Percentiles rank a stretch among this genome's conserved stretches.
Conservation (phyloP, 1,140 invertebrate species). For the Leptoteleia sp. region DNA sequence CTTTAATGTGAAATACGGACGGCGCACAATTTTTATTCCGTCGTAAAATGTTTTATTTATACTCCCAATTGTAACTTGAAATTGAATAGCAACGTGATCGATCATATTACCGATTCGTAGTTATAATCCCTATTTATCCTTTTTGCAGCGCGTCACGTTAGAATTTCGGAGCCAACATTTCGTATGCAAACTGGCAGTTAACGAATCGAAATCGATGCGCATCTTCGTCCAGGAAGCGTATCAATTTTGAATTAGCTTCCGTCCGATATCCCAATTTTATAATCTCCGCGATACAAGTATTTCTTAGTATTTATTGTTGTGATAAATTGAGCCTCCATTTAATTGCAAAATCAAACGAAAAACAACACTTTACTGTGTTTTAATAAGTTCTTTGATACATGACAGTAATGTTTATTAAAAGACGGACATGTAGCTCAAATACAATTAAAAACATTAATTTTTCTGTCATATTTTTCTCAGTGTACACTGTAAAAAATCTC, state of each 20-base stretch:
- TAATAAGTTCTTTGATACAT: too few relatives aligned
- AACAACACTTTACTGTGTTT: too few relatives aligned
- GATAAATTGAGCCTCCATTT: too few relatives aligned
- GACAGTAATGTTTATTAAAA: too few relatives aligned
- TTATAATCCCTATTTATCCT: conserved; percentile 4
- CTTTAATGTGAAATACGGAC: too few relatives aligned
- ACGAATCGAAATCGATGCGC: conserved; percentile 1
- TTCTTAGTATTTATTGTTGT: too few relatives aligned
- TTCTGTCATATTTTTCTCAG: too few relatives aligned
- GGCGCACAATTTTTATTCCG: conserved; percentile 5
- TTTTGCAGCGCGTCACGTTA: neutral
- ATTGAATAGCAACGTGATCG: conserved; percentile 3
- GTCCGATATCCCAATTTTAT: neutral
- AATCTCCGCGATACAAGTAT: too few relatives aligned
- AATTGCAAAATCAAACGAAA: too few relatives aligned
- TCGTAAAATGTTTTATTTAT: conserved; percentile 26
- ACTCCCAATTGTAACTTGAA: conserved; percentile 4
- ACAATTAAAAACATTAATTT: too few relatives aligned
- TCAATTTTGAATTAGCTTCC: conserved; percentile 28
- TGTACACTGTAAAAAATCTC: too few relatives aligned
- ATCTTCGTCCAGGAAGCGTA: conserved; percentile 18
- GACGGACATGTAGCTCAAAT: too few relatives aligned
- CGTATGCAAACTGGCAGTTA: conserved; percentile 4
- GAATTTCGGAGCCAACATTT: conserved; percentile 25
- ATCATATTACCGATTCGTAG: conserved; percentile 9